A percentile compares a stretch with the other conserved stretches of the same genome.
Conservation (phyloP, 1,140 invertebrate genomes). For the Heterodera schachtii region DNA sequence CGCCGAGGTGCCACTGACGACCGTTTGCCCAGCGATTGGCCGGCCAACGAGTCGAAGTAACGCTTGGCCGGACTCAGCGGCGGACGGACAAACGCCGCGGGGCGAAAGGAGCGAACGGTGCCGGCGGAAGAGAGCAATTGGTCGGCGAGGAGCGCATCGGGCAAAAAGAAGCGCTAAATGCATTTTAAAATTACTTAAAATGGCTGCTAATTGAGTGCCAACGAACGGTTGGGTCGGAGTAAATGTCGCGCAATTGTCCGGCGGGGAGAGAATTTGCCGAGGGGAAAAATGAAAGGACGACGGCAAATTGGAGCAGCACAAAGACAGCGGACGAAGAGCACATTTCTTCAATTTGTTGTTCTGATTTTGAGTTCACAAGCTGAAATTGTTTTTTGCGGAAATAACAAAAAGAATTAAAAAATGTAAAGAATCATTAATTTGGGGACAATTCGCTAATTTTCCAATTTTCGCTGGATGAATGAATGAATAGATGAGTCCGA, state of each 20-base stretch:
- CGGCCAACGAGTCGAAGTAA: constrained; percentile 26
- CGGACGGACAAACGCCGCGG: neutral
- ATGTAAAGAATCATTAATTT: too few relatives aligned
- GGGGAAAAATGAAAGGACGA: neutral
- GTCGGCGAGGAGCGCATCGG: constrained; percentile 12
- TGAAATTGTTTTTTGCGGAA: too few relatives aligned
- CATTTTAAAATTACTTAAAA: neutral
- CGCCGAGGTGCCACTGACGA: neutral
- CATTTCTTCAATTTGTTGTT: neutral
- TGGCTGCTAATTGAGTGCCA: neutral
- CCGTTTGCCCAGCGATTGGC: constrained; percentile 28
- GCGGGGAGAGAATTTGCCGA: neutral
- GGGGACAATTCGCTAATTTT: too few relatives aligned
- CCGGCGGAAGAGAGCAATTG: constrained; percentile 12
- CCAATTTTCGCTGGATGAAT: too few relatives aligned
- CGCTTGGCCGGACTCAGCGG: constrained; percentile 3
- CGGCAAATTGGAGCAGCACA: neutral
- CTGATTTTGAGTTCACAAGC: too few relatives aligned
- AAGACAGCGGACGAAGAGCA: neutral
- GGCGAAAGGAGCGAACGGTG: neutral
- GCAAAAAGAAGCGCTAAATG: constrained; percentile 21
- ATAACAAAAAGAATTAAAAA: too few relatives aligned
- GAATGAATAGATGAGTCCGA: too few relatives aligned
- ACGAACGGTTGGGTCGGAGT: neutral
- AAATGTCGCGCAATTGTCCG: neutral